These are phyloP conservation scores for Troglohyphantes excavatus DNA, from an alignment of 2,888 invertebrate genomes.

Conservation along the genomic window DNA sequence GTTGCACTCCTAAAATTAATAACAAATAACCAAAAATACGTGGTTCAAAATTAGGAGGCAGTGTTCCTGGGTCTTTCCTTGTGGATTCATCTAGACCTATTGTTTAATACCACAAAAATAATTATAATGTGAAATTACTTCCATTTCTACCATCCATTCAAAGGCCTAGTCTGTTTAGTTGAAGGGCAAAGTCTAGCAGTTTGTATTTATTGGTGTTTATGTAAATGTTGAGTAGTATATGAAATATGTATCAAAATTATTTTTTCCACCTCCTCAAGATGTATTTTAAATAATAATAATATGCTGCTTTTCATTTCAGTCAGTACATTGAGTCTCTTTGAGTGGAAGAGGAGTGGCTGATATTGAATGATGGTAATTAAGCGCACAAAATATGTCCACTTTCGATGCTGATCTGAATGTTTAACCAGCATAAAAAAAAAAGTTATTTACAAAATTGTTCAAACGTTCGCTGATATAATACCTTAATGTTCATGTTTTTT, in stretches of 20 bases:
- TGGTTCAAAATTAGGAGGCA: too few species aligned
- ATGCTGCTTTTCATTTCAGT: constrained; percentile 29
- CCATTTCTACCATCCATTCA: too few species aligned
- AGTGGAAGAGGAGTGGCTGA: background rate
- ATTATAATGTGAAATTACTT: too few species aligned
- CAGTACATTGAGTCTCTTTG: constrained; percentile 11
- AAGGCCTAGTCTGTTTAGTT: too few species aligned
- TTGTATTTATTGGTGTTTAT: constrained; percentile 1
- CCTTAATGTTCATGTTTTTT: too few species aligned
- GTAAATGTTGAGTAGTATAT: constrained; percentile 50
- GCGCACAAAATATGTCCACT: constrained; percentile 72
- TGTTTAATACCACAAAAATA: too few species aligned
- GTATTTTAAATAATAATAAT: constrained; percentile 33
- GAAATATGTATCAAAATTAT: constrained; percentile 31
- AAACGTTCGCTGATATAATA: background rate
- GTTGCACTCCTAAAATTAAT: too few species aligned
- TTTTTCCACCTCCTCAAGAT: constrained; percentile 21
- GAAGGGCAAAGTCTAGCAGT: too few species aligned
- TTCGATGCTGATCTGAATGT: constrained; percentile 59
- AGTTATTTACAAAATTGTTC: background rate
- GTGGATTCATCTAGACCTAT: too few species aligned
- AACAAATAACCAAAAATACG: too few species aligned
- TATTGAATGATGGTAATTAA: constrained; percentile 40
- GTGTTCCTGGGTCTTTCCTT: too few species aligned
- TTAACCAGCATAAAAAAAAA: background rate